Evolutionary conservation across 2,888 invertebrate genomes (phyloP).

Genomic region (Aelia acuminata): DNA sequence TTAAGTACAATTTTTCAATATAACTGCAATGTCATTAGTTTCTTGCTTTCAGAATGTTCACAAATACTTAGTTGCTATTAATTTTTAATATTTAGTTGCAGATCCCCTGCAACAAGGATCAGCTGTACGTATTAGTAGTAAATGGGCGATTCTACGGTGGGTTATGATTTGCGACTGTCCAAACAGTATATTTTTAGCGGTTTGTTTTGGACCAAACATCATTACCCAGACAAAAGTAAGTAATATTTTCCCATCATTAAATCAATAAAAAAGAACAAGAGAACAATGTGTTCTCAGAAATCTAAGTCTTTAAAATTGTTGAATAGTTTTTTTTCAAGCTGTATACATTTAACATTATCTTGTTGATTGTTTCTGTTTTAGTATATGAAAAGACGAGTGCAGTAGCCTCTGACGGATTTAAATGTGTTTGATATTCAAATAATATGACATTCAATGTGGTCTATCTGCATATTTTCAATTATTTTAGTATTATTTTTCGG

Average conservation of each 20-base stretch:
- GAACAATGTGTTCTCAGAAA: neutral
- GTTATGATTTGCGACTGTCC: slow-evolving; percentile 48
- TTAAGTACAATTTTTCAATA: too few relatives aligned
- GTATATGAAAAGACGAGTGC: neutral
- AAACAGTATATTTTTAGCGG: slow-evolving; percentile 53
- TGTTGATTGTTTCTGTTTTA: neutral
- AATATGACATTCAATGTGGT: too few relatives aligned
- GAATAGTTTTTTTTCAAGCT: neutral
- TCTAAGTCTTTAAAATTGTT: neutral
- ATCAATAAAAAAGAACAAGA: neutral
- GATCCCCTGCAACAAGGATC: slow-evolving; percentile 50
- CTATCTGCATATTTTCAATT: too few relatives aligned
- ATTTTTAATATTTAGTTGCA: slow-evolving; percentile 20
- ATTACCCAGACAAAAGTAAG: slow-evolving; percentile 45
- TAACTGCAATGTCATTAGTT: neutral
- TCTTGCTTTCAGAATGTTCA: too few relatives aligned
- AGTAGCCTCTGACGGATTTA: neutral
- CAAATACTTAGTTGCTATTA: neutral
- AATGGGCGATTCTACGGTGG: slow-evolving; percentile 58
- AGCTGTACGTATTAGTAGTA: slow-evolving; percentile 46
- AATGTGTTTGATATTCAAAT: too few relatives aligned
- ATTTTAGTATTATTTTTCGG: too few relatives aligned
- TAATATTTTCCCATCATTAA: slow-evolving; percentile 18
- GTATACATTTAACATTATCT: neutral
- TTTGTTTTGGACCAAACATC: slow-evolving; percentile 58